Base-by-base conservation (phyloP, 2,888 invertebrate species). In the Orthosia cruda region DNA sequence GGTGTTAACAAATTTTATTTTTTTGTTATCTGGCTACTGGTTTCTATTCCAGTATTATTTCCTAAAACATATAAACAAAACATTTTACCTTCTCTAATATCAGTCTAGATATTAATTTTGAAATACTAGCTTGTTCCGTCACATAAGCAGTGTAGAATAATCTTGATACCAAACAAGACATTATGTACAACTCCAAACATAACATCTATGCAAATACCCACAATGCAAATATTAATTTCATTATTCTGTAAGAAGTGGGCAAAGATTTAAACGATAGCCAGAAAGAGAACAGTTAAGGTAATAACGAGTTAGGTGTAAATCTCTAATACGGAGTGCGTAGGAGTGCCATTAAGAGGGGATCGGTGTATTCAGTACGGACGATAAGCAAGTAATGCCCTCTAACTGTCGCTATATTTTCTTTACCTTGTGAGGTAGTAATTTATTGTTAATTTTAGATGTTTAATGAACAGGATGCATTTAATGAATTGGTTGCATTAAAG, bases 301-400 rank as follows among this genome's bases (percentile, higher is more conserved):
- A 81, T 77, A 77, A 72, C 72, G 77, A 77, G 67, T 59, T 59
- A 23, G 50, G 67, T 68, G 74, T 71, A 75, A 70, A 80, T 81
- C 70, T 75, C 63, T 71, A 47, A 71, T 61, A 72, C 50, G 67
- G 58, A 58, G 50, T 81, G 69, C 77, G 81, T 81, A 70, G 82
- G 81, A 68, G 77, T 81, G 50, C 76, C 68, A 81, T 71, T 77
- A 71, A n/a, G 49, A 62, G 77, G 55, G 45, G 65, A 81, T 77
- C 72, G 72, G 72, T 81, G 67, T 72, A 81, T 59, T 81, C 62
- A 77, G 67, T 69, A 77, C 9, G 45, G 40, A 20, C 61, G 68
- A 71, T 77, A 77, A 81, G 68, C 32, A 65, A 80, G 32, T 57
- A 58, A 65, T 52, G 59, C 32, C 16, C 45, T 54, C 16, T 71